Evolutionary conservation across 2,113 vertebrate genomes (phyloP), one percentile per base, ranked within the genome.

Genomic region (Nesogale talazaci): DNA sequence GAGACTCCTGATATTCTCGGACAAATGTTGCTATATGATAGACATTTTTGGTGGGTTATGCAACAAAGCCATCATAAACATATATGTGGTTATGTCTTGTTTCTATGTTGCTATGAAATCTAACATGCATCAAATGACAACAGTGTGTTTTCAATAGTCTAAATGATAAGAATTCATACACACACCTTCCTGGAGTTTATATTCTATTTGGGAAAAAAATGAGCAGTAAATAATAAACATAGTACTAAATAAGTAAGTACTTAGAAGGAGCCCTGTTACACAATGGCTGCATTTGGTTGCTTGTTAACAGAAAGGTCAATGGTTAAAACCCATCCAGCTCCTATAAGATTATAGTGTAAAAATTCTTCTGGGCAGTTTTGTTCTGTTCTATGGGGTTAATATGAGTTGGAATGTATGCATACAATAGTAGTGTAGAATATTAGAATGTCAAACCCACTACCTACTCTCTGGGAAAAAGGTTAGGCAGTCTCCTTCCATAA

Each of bases 1-100:
- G 0, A 23, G 38, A 9, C 67, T 34, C 0, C 42, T 11, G 77
- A 67, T 36, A 59, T 6, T 74, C 15, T 56, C 7, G 74, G 4
- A 34, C 67, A 7, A 34, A 75, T 46, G 57, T 5, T 2, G 2
- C 8, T 57, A n/a, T 3, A 56, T 16, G 56, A 57, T 57, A 81
- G n/a, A 92, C 38, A 76, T 52, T 61, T 61, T 61, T 2, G 2
- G 40, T 61, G n/a, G 16, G 15, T 56, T 6, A 40, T 3, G 8
- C 65, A 19, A 0, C 29, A n/a, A 5, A 22, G 3, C 31, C 78
- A 69, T 40, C 15, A 88, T 57, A 85, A 74, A 38, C 36, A 61
- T 15, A 67, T 42, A 10, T 12, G 3, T 3, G 0, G 74, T 3
- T 61, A 0, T 6, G 72, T 46, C 5, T 83, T 83, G 40, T 22